phyloP scores from a whole-genome alignment of 2,113 vertebrate genomes.

The Athene noctua region DNA sequence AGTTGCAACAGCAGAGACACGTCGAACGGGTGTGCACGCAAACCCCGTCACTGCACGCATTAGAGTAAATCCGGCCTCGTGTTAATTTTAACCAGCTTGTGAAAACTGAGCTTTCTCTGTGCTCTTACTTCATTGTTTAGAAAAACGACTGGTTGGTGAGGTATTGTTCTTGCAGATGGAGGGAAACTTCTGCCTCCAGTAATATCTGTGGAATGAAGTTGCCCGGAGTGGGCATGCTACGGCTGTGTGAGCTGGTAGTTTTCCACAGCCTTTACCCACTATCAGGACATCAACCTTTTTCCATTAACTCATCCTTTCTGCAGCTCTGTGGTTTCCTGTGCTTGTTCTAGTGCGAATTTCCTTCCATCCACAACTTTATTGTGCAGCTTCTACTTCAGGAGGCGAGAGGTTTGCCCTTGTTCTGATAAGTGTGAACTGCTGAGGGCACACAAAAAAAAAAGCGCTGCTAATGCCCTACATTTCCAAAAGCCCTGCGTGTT shows the following conservation, averaged over 20 bases:
- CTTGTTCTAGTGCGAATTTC: not conserved
- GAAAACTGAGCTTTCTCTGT: not conserved
- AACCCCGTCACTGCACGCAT: not conserved
- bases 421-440: not conserved
- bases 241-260: not conserved
- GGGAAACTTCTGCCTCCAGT: not conserved
- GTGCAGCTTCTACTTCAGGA: not conserved
- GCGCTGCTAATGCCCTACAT: not conserved
- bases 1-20: not conserved
- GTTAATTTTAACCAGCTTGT: not conserved
- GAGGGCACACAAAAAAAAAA: not conserved
- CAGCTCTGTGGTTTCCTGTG: slow-evolving; percentile 35
- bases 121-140: not conserved
- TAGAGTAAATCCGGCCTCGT: not conserved
- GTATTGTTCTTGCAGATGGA: not conserved
- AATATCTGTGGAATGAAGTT: not conserved
- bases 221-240: not conserved
- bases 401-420: not conserved
- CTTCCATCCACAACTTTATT: not conserved
- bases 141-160: not conserved
- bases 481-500: not conserved
- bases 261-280: not conserved
- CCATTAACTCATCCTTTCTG: slow-evolving; percentile 38
- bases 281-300: not conserved
- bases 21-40: not conserved